phyloP scores from a whole-genome alignment of 2,113 vertebrate genomes.

The Cichladusa arquata region DNA sequence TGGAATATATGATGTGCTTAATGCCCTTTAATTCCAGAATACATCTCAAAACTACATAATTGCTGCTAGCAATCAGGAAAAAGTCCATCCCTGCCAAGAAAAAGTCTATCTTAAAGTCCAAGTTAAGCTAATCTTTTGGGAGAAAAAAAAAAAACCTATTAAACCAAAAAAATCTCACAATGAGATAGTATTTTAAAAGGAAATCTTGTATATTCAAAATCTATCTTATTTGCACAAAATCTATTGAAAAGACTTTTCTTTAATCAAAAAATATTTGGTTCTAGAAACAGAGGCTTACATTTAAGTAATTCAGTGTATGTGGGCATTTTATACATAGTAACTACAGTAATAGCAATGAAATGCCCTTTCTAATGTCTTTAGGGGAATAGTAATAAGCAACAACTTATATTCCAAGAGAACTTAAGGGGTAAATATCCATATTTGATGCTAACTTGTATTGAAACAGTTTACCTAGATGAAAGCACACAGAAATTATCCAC shows the following conservation, averaged over 20 bases:
- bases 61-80: background rate
- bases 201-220: background rate
- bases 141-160: background rate
- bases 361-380: background rate
- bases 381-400: background rate
- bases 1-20: background rate
- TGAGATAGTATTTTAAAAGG: background rate
- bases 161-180: background rate
- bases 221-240: no score
- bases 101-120: background rate
- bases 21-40: background rate
- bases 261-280: background rate
- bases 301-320: background rate
- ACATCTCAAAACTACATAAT: background rate
- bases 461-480: background rate
- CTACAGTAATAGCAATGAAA: background rate
- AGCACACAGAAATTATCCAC: background rate
- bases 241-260: background rate
- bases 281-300: background rate
- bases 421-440: background rate
- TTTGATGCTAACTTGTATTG: background rate
- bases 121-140: background rate
- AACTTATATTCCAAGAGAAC: background rate
- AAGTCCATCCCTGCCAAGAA: background rate
- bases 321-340: background rate